A percentile compares a stretch with the other conserved stretches of the same genome.
phyloP scores from a whole-genome alignment of 2,888 invertebrate genomes.

The Mythimna ferrago region DNA sequence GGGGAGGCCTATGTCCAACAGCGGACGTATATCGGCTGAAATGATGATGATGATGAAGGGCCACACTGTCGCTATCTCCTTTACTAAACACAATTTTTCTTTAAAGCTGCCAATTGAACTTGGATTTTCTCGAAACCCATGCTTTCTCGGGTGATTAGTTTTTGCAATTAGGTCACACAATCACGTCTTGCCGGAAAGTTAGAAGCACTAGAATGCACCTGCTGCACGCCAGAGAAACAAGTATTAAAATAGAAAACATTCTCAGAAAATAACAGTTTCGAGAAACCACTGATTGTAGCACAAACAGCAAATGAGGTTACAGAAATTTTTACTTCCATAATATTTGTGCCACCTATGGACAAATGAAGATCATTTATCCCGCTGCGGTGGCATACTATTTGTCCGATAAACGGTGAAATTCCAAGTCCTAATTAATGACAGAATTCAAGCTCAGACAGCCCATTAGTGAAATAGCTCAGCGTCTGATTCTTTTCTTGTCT shows the following conservation, averaged over 20 bases:
- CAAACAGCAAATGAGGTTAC: conserved; percentile 15
- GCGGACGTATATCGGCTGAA: no score
- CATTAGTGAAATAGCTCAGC: conserved; percentile 74
- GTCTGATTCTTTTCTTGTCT: conserved; percentile 73
- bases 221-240: background rate
- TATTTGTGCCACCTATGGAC: conserved; percentile 31
- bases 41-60: no score
- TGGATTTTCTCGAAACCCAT: no score
- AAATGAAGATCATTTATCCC: conserved; percentile 59
- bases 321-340: conserved; percentile 26
- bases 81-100: no score
- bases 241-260: background rate
- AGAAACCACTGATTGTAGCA: conserved; percentile 2
- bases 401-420: conserved; percentile 73
- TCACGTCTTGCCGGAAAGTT: no score
- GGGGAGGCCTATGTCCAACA: no score
- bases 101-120: no score
- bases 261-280: background rate
- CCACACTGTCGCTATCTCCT: no score
- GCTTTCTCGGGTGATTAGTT: no score
- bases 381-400: conserved; percentile 48
- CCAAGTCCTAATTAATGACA: conserved; percentile 76
- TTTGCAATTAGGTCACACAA: no score
- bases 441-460: conserved; percentile 72
- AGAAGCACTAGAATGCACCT: no score